Conservation (phyloP, 2,888 invertebrate species). For the Sepiola atlantica region DNA sequence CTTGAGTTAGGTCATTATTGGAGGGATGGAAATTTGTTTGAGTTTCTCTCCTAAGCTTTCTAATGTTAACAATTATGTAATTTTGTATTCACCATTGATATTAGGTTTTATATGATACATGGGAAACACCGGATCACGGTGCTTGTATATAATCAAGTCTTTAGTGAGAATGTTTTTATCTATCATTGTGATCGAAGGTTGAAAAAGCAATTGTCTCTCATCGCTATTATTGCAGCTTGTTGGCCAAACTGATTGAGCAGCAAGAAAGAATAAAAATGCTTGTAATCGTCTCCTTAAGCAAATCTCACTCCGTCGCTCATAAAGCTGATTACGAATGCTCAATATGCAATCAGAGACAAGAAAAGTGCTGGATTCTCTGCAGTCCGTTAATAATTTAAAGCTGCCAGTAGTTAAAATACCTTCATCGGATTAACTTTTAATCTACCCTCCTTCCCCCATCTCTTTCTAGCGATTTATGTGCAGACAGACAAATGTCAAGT, state of each 20-base stretch:
- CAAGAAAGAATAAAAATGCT: not conserved
- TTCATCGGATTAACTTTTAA: not conserved
- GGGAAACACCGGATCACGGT: too few relatives aligned
- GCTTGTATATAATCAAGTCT: too few relatives aligned
- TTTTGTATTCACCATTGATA: too few relatives aligned
- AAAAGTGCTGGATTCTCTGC: not conserved
- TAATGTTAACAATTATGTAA: too few relatives aligned
- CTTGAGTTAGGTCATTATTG: too few relatives aligned
- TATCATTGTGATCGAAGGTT: not conserved
- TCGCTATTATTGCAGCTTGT: not conserved
- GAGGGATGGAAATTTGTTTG: too few relatives aligned
- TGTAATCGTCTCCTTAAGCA: not conserved
- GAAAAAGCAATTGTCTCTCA: not conserved
- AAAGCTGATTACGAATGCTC: not conserved
- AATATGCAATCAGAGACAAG: slow-evolving; percentile 32
- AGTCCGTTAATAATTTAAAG: not conserved
- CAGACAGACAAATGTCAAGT: not conserved
- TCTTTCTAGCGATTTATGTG: not conserved
- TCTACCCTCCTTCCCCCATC: not conserved
- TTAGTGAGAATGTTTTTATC: too few relatives aligned
- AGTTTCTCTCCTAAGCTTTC: too few relatives aligned
- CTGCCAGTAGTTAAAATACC: not conserved
- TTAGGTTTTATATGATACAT: too few relatives aligned
- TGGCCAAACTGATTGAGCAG: not conserved
- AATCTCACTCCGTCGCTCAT: not conserved